phyloP scores from a whole-genome alignment of 92 coral and sea anemone species.

The Porites divaricata region DNA sequence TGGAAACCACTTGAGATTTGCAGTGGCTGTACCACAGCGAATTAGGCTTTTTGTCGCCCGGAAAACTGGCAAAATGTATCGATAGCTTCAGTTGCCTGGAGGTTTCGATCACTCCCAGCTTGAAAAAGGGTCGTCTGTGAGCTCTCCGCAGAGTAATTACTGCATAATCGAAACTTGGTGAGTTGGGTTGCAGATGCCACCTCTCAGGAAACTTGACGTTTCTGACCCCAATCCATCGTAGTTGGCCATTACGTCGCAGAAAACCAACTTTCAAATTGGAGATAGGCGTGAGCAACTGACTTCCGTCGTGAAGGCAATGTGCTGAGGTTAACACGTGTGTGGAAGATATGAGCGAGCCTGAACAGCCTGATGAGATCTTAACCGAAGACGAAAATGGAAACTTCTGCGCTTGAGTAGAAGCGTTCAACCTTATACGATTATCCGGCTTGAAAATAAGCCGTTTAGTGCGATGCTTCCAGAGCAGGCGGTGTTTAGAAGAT shows the following conservation, averaged over 20 bases:
- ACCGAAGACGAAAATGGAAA: constrained; percentile 87
- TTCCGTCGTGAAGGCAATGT: constrained; percentile 92
- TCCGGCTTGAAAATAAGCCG: constrained; percentile 67
- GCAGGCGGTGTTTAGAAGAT: not conserved
- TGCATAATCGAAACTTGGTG: constrained; percentile 66
- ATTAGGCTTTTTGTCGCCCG: constrained; percentile 73
- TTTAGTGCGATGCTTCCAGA: constrained; percentile 25
- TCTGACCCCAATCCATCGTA: constrained; percentile 61
- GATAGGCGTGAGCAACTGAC: constrained; percentile 41
- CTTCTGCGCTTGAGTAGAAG: constrained; percentile 53
- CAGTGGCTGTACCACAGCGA: constrained; percentile 79
- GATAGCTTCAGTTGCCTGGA: constrained; percentile 23
- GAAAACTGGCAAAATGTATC: constrained; percentile 81
- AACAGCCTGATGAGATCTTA: constrained; percentile 82
- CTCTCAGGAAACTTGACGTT: constrained; percentile 51
- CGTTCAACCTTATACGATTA: constrained; percentile 52
- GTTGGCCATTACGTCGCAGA: constrained; percentile 58
- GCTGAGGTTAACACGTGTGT: constrained; percentile 90
- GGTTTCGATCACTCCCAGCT: constrained; percentile 45
- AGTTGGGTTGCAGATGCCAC: constrained; percentile 42
- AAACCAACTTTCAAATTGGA: constrained; percentile 73
- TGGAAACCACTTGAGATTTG: constrained; percentile 37
- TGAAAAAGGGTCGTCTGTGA: constrained; percentile 56
- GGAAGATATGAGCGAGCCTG: constrained; percentile 82
- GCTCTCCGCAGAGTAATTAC: constrained; percentile 61